Evolutionary conservation across 1,140 invertebrate genomes (phyloP), one percentile per base, ranked within the genome.

Genomic region (Drosophila gunungcola): DNA sequence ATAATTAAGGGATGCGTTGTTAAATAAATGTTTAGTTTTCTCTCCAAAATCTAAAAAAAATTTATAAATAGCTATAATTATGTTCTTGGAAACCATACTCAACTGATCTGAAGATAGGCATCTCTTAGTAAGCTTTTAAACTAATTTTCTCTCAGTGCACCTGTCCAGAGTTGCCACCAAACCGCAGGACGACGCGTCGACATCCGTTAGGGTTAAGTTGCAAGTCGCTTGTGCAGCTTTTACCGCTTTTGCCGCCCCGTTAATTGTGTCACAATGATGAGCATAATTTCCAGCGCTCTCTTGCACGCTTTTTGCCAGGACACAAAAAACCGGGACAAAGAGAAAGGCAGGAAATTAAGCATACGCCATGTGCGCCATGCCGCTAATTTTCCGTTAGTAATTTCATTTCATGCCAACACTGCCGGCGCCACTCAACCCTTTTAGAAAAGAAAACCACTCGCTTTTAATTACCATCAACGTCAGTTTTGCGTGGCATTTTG

Each of bases 251-350:
- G 48, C 62, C 52, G 54, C 55, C 49, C 67, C 67, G 65, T 72
- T 88, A 88, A 88, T 88, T 88, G 83, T 88, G 83, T 88, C 83
- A 88, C 83, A 88, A 88, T 88, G 83, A 88, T 88, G 83, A 88
- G 83, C 84, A 86, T 83, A 88, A 88, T 86, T 88, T 84, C 38
- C 80, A 70, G 64, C 25, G 62, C 65, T 38, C 45, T 39, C 45
- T 2, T n/a, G 61, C 78, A 61, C 74, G 72, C 76, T 75, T 74
- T 76, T 42, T 34, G 41, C 63, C 72, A 36, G 65, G 58, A 62
- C 64, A 61, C 51, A 68, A 46, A 57, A 32, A 21, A 21, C 16
- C 16, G 16, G 56, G 38, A 34, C 16, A 29, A 16, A 21, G 45
- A 34, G 38, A 27, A 48, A 52, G 46, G 74, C 78, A 76, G 65